Conservation (phyloP, 2,797 vertebrate genomes). For the Sandelia bainsii region DNA sequence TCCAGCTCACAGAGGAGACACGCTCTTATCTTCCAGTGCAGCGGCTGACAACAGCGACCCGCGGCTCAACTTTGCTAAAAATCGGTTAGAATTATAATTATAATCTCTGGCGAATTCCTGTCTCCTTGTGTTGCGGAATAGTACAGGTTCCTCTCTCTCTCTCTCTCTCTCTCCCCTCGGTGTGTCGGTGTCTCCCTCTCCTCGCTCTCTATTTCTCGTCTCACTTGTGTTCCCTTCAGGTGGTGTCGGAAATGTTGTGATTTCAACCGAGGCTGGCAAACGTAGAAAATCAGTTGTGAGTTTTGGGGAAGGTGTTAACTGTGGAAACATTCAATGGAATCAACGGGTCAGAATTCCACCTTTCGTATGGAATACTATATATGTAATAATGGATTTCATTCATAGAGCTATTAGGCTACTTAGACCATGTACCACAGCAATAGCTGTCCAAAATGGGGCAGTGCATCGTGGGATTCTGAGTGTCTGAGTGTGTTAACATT, state of each 20-base stretch:
- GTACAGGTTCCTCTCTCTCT: constrained; percentile 82
- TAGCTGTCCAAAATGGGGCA: too few species aligned
- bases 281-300: background rate
- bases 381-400: too few species aligned
- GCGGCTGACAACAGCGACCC: constrained; percentile 48
- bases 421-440: too few species aligned
- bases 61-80: constrained; percentile 48
- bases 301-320: background rate
- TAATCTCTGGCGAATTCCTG: constrained; percentile 71
- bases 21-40: constrained; percentile 13
- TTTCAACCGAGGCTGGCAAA: background rate
- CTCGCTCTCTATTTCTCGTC: constrained; percentile 51
- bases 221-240: constrained; percentile 79
- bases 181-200: constrained; percentile 46
- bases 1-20: constrained; percentile 41
- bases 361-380: too few species aligned
- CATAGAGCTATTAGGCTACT: too few species aligned
- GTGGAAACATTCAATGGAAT: background rate
- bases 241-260: constrained; percentile 47
- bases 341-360: background rate
- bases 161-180: constrained; percentile 39
- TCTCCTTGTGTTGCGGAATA: constrained; percentile 68
- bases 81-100: constrained; percentile 12
- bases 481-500: too few species aligned
- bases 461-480: too few species aligned